Percentiles rank a stretch among this genome's conserved stretches.
phyloP scores from a whole-genome alignment of 1,140 invertebrate species.

The Neodiprion virginianus region DNA sequence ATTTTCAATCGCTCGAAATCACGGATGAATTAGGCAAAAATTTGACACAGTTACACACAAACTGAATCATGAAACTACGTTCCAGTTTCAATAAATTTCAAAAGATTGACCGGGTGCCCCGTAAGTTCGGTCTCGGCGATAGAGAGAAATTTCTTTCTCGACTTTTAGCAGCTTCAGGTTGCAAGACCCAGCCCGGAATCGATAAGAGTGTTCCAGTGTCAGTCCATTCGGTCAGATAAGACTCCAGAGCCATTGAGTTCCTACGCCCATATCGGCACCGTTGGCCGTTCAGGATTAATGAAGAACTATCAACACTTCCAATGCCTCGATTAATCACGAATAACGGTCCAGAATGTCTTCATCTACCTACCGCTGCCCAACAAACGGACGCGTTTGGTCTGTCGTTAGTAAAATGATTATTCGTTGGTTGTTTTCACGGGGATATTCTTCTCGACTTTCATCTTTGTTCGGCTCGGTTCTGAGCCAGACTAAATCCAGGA shows the following conservation, averaged over 20 bases:
- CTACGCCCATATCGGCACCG: neutral
- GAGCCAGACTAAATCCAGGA: neutral
- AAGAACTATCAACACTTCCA: conserved; percentile 52
- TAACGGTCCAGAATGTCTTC: neutral
- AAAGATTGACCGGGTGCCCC: too few relatives aligned
- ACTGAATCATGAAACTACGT: too few relatives aligned
- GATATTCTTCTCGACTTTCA: too few relatives aligned
- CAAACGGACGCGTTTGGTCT: neutral
- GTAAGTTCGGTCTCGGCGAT: neutral
- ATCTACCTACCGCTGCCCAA: neutral
- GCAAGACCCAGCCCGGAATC: conserved; percentile 20
- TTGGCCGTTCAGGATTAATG: conserved; percentile 47
- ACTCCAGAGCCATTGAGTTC: neutral
- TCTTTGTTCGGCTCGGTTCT: too few relatives aligned
- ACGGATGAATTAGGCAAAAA: too few relatives aligned
- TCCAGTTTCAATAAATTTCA: too few relatives aligned
- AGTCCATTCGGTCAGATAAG: conserved; percentile 27
- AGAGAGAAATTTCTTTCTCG: neutral
- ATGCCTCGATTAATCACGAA: conserved; percentile 8
- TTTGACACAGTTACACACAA: too few relatives aligned
- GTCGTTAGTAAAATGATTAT: neutral
- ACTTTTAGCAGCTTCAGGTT: neutral
- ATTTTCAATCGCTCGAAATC: too few relatives aligned
- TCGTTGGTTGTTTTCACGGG: neutral
- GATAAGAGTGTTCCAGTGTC: conserved; percentile 54